Percentiles rank a stretch among this genome's conserved stretches.
These are phyloP conservation scores for Argopecten irradians DNA, from an alignment of 1,140 invertebrate genomes.

Conservation along the genomic window DNA sequence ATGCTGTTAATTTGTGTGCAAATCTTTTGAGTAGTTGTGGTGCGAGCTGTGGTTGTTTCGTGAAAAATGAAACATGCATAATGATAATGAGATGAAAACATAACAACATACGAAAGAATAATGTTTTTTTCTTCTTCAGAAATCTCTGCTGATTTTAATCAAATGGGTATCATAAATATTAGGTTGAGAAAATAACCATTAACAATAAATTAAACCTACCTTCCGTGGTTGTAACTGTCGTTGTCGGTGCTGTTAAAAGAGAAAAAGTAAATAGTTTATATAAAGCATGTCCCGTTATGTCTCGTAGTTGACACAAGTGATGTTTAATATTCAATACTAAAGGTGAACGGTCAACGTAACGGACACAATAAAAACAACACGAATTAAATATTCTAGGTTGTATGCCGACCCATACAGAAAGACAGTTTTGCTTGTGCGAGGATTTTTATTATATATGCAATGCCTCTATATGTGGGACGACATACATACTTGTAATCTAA, in stretches of 20 bases:
- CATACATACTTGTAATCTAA: background rate
- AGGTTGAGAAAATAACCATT: too few relatives aligned
- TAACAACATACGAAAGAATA: too few relatives aligned
- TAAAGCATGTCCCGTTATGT: too few relatives aligned
- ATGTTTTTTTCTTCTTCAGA: too few relatives aligned
- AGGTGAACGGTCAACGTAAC: background rate
- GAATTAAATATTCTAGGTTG: background rate
- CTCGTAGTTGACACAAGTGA: background rate
- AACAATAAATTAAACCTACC: too few relatives aligned
- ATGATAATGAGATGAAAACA: background rate
- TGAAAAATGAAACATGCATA: background rate
- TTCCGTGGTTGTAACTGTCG: background rate
- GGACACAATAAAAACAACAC: too few relatives aligned
- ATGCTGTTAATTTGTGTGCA: background rate
- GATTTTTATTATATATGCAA: background rate
- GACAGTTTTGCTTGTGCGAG: background rate
- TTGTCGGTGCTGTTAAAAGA: background rate
- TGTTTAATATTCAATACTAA: background rate
- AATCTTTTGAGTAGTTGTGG: conserved; percentile 6
- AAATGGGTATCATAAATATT: too few relatives aligned
- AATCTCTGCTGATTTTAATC: too few relatives aligned
- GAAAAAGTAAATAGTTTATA: background rate
- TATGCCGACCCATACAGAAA: background rate
- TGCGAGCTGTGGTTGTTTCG: background rate
- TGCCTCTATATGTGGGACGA: background rate